A percentile compares a stretch with the other conserved stretches of the same genome.
Conservation (phyloP, 2,113 vertebrate genomes). For the Brachyhypopomus occidentalis region DNA sequence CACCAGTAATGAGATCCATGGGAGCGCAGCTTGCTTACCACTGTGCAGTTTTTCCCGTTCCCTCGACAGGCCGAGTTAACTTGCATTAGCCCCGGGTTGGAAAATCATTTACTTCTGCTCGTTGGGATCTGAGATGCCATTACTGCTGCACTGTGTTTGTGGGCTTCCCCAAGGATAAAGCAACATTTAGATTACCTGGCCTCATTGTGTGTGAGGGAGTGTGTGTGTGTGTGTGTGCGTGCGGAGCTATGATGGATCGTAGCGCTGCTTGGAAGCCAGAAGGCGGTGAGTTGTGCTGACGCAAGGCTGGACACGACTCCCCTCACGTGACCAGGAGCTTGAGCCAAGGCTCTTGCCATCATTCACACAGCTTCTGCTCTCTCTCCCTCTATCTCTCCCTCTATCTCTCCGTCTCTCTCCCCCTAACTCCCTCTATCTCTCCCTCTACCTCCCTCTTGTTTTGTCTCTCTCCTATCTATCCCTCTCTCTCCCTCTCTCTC, state of each 20-base stretch:
- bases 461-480: too few species aligned
- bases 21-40: constrained; percentile 73
- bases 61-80: constrained; percentile 73
- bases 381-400: too few species aligned
- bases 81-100: constrained; percentile 74
- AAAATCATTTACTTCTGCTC: constrained; percentile 74
- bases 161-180: constrained; percentile 65
- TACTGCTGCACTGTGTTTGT: constrained; percentile 74
- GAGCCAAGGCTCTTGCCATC: constrained; percentile 7
- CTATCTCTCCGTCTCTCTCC: too few species aligned
- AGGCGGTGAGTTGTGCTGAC: background rate
- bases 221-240: constrained; percentile 35
- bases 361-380: background rate
- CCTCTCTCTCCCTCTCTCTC: too few species aligned
- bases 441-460: too few species aligned
- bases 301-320: background rate
- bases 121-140: constrained; percentile 73
- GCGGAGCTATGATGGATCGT: background rate
- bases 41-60: constrained; percentile 63
- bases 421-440: too few species aligned
- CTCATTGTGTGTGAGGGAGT: constrained; percentile 39
- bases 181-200: constrained; percentile 69
- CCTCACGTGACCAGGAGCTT: background rate
- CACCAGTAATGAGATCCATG: constrained; percentile 77
- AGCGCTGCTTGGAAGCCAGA: background rate